Evolutionary conservation across 2,888 invertebrate species (phyloP), one percentile per base, ranked within the genome.

Genomic region (Troglohyphantes excavatus): DNA sequence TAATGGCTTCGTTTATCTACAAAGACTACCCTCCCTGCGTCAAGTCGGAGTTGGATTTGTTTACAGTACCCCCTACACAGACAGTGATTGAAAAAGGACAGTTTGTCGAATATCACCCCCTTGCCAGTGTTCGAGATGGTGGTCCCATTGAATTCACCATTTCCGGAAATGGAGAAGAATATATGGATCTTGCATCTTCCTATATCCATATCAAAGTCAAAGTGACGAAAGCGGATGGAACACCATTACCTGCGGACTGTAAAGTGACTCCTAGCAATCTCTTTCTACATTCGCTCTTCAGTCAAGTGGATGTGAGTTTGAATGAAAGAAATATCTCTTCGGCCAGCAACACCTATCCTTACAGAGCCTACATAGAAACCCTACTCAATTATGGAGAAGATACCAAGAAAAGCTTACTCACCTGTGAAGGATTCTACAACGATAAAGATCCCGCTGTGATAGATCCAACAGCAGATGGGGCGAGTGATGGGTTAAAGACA

Each of bases 221-320:
- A 73, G 72, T 85, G 7, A 13, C 72, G 19, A 90, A 90, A 27
- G n/a, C n/a, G n/a, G n/a, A 27, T 7, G 43, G 65, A 23, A 72
- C 73, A 9, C 1, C 23, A 6, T 0, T 33, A 2, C 26, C 82
- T n/a, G 17, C 11, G 6, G n/a, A 33, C 2, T 67, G 68, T 29
- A 21, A 27, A 43, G 83, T 83, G 9, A 68, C 43, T 17, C 83
- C 83, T 7, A 61, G 65, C 0, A 83, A 89, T 53, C 46, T 83
- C n/a, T 89, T 89, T 83, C 3, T 70, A n/a, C 89, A 76, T 83
- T 27, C 82, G 5, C n/a, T 72, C 1, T 89, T 89, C 46, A 59
- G 75, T 23, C 83, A 83, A 70, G 59, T 89, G 17, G 89, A 89
- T 63, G 46, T 78, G 0, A 70, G 68, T 13, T 78, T 83, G n/a